phyloP scores from a whole-genome alignment of 1,140 invertebrate species.

The Drosophila lacertosa region DNA sequence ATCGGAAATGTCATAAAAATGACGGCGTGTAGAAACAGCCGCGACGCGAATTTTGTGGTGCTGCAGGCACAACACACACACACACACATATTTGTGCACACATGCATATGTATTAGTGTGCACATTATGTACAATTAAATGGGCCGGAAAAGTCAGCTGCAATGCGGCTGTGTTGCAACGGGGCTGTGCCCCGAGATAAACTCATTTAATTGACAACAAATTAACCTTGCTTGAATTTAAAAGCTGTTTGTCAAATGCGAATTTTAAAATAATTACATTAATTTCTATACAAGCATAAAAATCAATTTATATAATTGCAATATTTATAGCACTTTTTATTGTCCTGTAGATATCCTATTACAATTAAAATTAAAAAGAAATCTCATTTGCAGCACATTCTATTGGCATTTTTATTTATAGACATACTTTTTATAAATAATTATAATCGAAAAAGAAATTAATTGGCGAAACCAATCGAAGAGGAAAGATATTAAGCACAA shows the following conservation, averaged over 20 bases:
- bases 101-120: background rate
- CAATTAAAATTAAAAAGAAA: too few species aligned
- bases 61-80: conserved; percentile 6
- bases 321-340: too few species aligned
- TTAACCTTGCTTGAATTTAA: too few species aligned
- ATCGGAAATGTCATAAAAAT: conserved; percentile 82
- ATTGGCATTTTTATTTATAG: too few species aligned
- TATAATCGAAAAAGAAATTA: too few species aligned
- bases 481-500: too few species aligned
- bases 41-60: conserved; percentile 26
- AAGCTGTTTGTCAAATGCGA: background rate
- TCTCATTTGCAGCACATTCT: too few species aligned
- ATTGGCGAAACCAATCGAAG: too few species aligned
- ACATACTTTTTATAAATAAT: too few species aligned
- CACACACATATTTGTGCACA: background rate
- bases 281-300: too few species aligned
- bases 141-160: conserved; percentile 38
- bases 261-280: background rate
- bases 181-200: background rate
- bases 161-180: conserved; percentile 43
- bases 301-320: too few species aligned
- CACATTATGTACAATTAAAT: conserved; percentile 27
- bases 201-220: background rate
- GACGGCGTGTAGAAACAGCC: conserved; percentile 40
- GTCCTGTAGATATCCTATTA: too few species aligned